Percentiles rank a stretch among this genome's conserved stretches.
Conservation (phyloP, 1,140 invertebrate genomes). For the Drosophila tristis region DNA sequence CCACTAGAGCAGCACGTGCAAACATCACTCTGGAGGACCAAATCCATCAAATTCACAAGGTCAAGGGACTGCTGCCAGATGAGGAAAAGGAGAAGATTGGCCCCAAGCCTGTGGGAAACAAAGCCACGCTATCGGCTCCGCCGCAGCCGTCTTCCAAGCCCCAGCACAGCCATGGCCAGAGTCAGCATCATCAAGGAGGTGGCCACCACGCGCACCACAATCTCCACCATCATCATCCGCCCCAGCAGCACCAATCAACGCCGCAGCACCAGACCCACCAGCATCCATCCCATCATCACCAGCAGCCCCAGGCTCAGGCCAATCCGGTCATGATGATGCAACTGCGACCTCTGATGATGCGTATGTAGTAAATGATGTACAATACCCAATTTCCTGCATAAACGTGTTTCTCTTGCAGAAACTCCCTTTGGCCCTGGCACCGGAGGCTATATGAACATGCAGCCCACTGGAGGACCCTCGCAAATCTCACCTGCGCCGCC, state of each 20-base stretch:
- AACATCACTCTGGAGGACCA: constrained; percentile 98
- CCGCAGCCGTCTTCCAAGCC: constrained; percentile 62
- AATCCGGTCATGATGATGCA: constrained; percentile 88
- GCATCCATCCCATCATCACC: constrained; percentile 54
- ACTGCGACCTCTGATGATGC: constrained; percentile 87
- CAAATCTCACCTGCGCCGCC: constrained; percentile 84
- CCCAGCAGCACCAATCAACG: constrained; percentile 39
- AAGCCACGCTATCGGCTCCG: constrained; percentile 68
- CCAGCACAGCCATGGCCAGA: constrained; percentile 55
- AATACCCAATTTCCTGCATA: neutral
- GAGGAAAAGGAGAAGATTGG: constrained; percentile 97
- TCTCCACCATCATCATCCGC: constrained; percentile 57
- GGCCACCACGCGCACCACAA: constrained; percentile 53
- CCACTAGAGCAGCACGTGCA: constrained; percentile 94
- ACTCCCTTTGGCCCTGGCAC: constrained; percentile 83
- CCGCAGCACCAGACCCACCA: constrained; percentile 55
- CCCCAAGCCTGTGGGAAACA: constrained; percentile 88
- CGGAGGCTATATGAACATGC: constrained; percentile 83
- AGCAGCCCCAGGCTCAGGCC: constrained; percentile 57
- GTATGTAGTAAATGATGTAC: constrained; percentile 75
- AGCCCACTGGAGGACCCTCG: constrained; percentile 45
- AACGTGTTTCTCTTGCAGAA: constrained; percentile 37
- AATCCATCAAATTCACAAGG: constrained; percentile 98
- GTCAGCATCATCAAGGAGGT: constrained; percentile 62
- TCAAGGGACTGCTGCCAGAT: constrained; percentile 96